phyloP scores from a whole-genome alignment of 1,140 invertebrate species.

The Scylla paramamosain region DNA sequence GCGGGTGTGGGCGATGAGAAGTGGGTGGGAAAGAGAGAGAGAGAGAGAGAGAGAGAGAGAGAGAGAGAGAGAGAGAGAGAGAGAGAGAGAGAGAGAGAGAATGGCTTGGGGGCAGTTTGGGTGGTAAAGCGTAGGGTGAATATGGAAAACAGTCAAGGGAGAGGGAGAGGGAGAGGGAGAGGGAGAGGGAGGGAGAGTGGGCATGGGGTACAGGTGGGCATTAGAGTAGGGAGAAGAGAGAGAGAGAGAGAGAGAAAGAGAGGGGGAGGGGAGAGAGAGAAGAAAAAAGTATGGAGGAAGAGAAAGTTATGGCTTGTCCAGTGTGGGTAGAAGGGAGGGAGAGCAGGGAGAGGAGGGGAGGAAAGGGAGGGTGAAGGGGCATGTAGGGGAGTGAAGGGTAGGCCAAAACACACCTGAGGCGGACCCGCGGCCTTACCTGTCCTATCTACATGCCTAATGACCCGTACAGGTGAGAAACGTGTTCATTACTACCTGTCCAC shows the following conservation, averaged over 20 bases:
- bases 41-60: no score
- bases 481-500: conserved; percentile 13
- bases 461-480: not conserved
- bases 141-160: not conserved
- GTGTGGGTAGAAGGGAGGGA: not conserved
- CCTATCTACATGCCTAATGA: conserved; percentile 21
- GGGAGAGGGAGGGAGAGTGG: not conserved
- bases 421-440: not conserved
- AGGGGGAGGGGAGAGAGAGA: not conserved
- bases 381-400: not conserved
- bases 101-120: no score
- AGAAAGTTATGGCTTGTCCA: not conserved
- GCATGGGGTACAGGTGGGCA: not conserved
- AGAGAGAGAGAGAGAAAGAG: not conserved
- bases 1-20: no score
- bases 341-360: no score
- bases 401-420: not conserved
- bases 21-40: no score
- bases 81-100: no score
- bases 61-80: no score
- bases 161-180: not conserved
- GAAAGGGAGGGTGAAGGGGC: not conserved
- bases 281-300: not conserved
- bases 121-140: no score
- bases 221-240: not conserved